Base-by-base conservation (phyloP, 2,797 vertebrate species). In the Diplodus puntazzo region DNA sequence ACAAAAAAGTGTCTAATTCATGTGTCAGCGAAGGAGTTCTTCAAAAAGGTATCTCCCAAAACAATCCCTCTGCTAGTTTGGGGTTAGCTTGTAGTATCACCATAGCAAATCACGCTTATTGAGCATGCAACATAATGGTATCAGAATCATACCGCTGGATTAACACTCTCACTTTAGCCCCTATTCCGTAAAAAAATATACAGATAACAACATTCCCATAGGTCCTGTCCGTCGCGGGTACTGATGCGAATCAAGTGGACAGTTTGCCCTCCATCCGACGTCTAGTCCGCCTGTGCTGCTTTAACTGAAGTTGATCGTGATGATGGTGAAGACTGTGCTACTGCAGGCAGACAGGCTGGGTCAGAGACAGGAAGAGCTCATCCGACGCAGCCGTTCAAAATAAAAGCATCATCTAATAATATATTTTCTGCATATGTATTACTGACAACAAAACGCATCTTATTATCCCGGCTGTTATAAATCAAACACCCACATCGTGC, bases 61-160 rank as follows among this genome's bases (percentile, higher is more conserved):
- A 80, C 88, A 90, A 74, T 80, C 83, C 88, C 68, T 80, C 59
- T 79, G 91, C 85, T 94, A 92, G 89, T 91, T 89, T 49, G 30
- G 69, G 68, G 77, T 93, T 92, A 94, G 92, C 92, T 83, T 39
- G 76, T 83, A 68, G 80, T 85, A 84, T 91, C 91, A 90, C 84
- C 92, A 90, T 88, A 88, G 88, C 88, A 90, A 74, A 90, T 88
- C 92, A 90, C 65, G 77, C 88, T 69, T 85, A 79, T 77, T 75
- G 87, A 77, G 75, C 69, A 69, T 57, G 80, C 80, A 84, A 61
- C 53, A 68, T 60, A 77, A 77, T 58, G 55, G 46, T 46, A 54
- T 65, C 79, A 73, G 46, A 46, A 77, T 69, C 66, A 71, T 53
- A 77, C 73, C 69, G 46, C 69, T 69, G 66, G 17, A 66, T 73